These are phyloP conservation scores for Thunnus thynnus DNA, from an alignment of 2,113 vertebrate genomes.

Conservation along the genomic window DNA sequence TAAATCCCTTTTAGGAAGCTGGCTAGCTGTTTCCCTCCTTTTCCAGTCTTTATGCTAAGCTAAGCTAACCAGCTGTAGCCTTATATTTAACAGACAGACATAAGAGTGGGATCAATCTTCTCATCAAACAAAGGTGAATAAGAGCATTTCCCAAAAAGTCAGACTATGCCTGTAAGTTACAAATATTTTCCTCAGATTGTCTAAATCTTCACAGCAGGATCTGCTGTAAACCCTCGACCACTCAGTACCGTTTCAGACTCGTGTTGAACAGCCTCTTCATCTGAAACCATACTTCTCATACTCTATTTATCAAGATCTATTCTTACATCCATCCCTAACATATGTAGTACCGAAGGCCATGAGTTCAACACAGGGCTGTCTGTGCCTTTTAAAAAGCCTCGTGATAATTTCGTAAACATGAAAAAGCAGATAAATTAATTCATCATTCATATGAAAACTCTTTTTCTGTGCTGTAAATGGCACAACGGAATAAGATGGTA, in stretches of 20 bases:
- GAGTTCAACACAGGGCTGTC: not conserved
- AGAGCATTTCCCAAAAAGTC: not conserved
- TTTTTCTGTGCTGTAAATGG: not conserved
- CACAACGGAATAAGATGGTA: not conserved
- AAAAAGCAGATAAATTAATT: not conserved
- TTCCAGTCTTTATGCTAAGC: too few species aligned
- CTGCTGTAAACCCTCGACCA: too few species aligned
- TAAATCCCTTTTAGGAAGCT: too few species aligned
- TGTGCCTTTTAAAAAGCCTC: not conserved
- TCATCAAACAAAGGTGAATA: not conserved
- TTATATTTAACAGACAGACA: too few species aligned
- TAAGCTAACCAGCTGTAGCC: too few species aligned
- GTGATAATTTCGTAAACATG: slow-evolving; percentile 6
- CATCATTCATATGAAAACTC: not conserved
- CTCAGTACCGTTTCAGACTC: too few species aligned
- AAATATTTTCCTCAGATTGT: not conserved
- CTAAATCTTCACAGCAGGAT: too few species aligned
- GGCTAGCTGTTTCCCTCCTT: not conserved
- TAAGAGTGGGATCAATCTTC: not conserved
- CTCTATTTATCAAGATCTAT: too few species aligned
- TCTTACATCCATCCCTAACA: too few species aligned
- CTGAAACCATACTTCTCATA: too few species aligned
- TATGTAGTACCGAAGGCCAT: too few species aligned
- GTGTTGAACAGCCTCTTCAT: too few species aligned
- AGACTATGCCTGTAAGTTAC: not conserved